Evolutionary conservation across 1,140 invertebrate species (phyloP).

Genomic region (Schlechtendalia chinensis): DNA sequence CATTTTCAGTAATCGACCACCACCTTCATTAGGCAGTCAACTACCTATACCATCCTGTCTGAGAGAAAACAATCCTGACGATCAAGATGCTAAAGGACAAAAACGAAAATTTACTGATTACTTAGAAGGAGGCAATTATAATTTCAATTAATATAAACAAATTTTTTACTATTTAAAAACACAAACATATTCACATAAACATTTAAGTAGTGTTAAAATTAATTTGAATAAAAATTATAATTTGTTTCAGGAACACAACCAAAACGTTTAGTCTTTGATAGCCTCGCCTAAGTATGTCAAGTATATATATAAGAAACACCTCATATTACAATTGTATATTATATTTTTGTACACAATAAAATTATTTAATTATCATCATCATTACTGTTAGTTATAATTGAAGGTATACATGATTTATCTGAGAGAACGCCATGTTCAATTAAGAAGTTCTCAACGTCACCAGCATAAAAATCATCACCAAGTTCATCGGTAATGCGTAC

Average conservation of each 20-base stretch:
- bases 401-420: constrained; percentile 44
- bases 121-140: constrained; percentile 60
- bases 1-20: constrained; percentile 76
- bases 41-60: constrained; percentile 74
- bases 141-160: constrained; percentile 8
- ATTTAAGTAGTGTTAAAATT: background rate
- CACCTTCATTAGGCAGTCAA: constrained; percentile 75
- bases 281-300: constrained; percentile 23
- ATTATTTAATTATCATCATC: constrained; percentile 10
- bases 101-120: constrained; percentile 74
- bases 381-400: constrained; percentile 22
- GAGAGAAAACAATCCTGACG: constrained; percentile 58
- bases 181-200: background rate
- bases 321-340: constrained; percentile 1
- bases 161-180: background rate
- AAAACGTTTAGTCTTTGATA: constrained; percentile 49
- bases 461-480: constrained; percentile 85
- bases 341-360: constrained; percentile 39
- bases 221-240: constrained; percentile 14
- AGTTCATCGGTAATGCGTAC: constrained; percentile 81
- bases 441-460: constrained; percentile 87
- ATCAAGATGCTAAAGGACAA: constrained; percentile 67
- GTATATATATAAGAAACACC: constrained; percentile 5
- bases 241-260: constrained; percentile 48
- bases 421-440: constrained; percentile 72